phyloP scores from a whole-genome alignment of 2,797 vertebrate genomes.

The Diplodus puntazzo region DNA sequence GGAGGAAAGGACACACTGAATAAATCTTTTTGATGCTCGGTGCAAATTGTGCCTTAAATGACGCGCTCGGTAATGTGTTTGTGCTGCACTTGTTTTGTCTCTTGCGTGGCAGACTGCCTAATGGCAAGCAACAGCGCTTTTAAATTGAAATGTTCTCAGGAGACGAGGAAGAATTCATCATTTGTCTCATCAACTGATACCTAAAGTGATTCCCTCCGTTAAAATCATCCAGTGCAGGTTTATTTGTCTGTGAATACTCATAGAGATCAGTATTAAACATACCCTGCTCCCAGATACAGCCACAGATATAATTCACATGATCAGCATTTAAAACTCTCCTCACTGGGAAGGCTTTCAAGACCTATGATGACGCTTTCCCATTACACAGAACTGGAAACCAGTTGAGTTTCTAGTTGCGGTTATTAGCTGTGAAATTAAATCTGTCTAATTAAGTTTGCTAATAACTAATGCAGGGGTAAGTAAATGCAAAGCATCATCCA shows the following conservation, averaged over 20 bases:
- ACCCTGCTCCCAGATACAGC: background rate
- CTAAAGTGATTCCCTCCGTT: background rate
- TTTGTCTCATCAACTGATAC: background rate
- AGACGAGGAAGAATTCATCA: constrained; percentile 3
- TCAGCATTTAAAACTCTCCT: background rate
- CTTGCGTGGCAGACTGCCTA: background rate
- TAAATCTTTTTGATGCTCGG: constrained; percentile 33
- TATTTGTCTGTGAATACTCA: background rate
- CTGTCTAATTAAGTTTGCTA: background rate
- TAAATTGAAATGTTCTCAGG: background rate
- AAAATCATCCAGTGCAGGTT: background rate
- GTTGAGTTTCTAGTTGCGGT: background rate
- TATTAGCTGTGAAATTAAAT: constrained; percentile 21
- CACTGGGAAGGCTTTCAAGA: background rate
- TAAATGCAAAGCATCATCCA: constrained; percentile 4
- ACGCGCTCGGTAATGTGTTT: constrained; percentile 7
- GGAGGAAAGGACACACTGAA: constrained; percentile 8
- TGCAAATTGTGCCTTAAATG: constrained; percentile 31
- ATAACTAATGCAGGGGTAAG: background rate
- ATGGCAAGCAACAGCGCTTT: constrained; percentile 10
- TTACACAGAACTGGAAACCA: background rate
- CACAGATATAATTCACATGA: background rate
- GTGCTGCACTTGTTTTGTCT: constrained; percentile 1
- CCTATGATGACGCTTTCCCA: background rate
- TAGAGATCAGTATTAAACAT: background rate